Conservation (phyloP, 2,888 invertebrate genomes). For the Cecidostiba fungosa region DNA sequence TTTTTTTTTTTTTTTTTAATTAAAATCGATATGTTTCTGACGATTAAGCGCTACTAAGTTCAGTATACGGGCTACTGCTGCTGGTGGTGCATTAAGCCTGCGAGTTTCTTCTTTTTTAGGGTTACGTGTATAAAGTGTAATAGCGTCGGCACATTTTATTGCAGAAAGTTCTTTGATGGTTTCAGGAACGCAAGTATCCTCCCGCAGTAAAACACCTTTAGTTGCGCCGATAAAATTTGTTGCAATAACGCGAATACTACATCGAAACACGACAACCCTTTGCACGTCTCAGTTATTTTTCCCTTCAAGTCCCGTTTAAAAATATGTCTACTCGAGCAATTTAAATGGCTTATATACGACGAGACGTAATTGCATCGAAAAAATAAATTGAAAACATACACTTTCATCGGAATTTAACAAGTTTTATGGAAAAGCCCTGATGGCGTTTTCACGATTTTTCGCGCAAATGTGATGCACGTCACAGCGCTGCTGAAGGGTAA, state of each 20-base stretch:
- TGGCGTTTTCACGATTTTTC: no score
- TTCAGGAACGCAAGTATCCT: slow-evolving; percentile 28
- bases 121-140: slow-evolving; percentile 31
- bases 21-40: neutral
- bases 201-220: slow-evolving; percentile 45
- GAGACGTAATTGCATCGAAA: neutral
- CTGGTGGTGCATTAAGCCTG: neutral
- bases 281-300: neutral
- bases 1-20: no score
- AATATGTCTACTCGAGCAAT: no score
- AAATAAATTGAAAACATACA: neutral
- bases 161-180: slow-evolving; percentile 39
- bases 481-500: neutral
- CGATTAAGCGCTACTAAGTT: neutral
- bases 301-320: neutral
- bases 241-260: slow-evolving; percentile 22
- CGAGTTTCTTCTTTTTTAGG: slow-evolving; percentile 22
- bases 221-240: slow-evolving; percentile 52
- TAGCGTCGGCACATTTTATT: slow-evolving; percentile 46
- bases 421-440: no score
- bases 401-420: neutral
- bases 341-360: neutral
- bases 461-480: no score
- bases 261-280: neutral
- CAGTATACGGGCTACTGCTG: neutral